Percentiles rank a stretch among this genome's conserved stretches.
Conservation (phyloP, 2,113 vertebrate genomes). For the Erinaceus europaeus region DNA sequence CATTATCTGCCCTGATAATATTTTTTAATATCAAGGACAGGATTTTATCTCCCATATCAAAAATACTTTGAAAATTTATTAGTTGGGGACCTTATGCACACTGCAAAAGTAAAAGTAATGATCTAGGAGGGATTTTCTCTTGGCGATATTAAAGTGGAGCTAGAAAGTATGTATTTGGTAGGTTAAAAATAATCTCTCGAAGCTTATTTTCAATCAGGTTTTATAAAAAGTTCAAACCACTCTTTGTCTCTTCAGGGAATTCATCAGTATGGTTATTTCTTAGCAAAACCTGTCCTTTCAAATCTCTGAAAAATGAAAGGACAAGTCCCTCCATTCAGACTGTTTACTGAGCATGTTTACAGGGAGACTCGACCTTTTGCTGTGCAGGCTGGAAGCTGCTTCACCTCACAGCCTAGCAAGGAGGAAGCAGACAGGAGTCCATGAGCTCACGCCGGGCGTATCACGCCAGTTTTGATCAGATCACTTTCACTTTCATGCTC, state of each 20-base stretch:
- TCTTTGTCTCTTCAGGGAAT: conserved; percentile 43
- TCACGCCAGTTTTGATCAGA: too few relatives aligned
- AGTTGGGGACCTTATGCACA: conserved; percentile 7
- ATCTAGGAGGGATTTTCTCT: not conserved
- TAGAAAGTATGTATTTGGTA: conserved; percentile 49
- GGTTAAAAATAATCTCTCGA: conserved; percentile 69
- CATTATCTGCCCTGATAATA: conserved; percentile 49
- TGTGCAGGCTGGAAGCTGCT: not conserved
- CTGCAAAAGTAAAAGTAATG: conserved; percentile 43
- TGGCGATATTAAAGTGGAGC: conserved; percentile 48
- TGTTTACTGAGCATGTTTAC: conserved; percentile 23
- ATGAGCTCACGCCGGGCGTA: too few relatives aligned
- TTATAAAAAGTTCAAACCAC: conserved; percentile 50
- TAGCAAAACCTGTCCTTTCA: conserved; percentile 31
- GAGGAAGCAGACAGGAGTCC: too few relatives aligned
- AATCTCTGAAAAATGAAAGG: conserved; percentile 13
- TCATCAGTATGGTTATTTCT: conserved; percentile 21
- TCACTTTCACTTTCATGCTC: too few relatives aligned
- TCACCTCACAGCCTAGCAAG: not conserved
- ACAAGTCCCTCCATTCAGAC: conserved; percentile 9
- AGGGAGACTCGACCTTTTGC: not conserved
- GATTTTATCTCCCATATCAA: conserved; percentile 64
- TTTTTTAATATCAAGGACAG: conserved; percentile 66
- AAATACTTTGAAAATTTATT: conserved; percentile 58
- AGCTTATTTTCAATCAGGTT: conserved; percentile 67